Evolutionary conservation across 2,888 invertebrate genomes (phyloP).

Genomic region (Mechanitis messenoides): DNA sequence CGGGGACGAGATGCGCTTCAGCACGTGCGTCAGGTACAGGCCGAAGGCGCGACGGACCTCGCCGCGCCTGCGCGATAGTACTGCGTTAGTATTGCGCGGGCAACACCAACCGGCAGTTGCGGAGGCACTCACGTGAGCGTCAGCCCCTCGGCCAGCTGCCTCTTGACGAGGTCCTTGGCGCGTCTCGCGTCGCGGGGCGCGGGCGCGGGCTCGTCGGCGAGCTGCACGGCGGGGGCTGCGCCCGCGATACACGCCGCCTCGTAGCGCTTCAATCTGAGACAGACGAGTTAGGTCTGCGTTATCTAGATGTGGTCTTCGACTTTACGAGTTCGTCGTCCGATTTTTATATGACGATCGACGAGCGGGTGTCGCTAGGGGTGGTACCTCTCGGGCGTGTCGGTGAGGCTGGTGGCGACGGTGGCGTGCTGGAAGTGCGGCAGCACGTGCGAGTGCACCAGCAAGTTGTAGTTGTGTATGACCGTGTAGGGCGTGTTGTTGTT

Average conservation of each 20-base stretch:
- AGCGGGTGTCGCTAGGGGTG: no score
- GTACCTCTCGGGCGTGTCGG: constrained; percentile 68
- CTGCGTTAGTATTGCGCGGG: background rate
- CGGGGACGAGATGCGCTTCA: constrained; percentile 79
- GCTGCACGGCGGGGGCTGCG: constrained; percentile 59
- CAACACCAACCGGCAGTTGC: no score
- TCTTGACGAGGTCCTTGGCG: constrained; percentile 76
- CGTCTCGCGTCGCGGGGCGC: constrained; percentile 64
- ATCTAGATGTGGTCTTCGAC: no score
- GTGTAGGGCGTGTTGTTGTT: constrained; percentile 75
- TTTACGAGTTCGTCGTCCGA: no score
- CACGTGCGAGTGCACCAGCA: constrained; percentile 84
- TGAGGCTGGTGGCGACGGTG: constrained; percentile 54
- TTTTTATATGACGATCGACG: no score
- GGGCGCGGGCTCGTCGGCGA: constrained; percentile 41
- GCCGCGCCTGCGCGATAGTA: constrained; percentile 64
- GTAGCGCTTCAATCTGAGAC: constrained; percentile 75
- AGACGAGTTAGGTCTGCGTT: no score
- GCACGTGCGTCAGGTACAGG: constrained; percentile 83
- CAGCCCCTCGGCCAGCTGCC: constrained; percentile 79
- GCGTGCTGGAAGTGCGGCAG: constrained; percentile 79
- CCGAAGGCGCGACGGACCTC: constrained; percentile 87
- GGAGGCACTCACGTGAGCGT: constrained; percentile 78
- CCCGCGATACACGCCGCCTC: constrained; percentile 75
- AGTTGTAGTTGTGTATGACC: constrained; percentile 84